Evolutionary conservation across 2,888 invertebrate species (phyloP), one percentile per base, ranked within the genome.

Genomic region (Pyralis farinalis): DNA sequence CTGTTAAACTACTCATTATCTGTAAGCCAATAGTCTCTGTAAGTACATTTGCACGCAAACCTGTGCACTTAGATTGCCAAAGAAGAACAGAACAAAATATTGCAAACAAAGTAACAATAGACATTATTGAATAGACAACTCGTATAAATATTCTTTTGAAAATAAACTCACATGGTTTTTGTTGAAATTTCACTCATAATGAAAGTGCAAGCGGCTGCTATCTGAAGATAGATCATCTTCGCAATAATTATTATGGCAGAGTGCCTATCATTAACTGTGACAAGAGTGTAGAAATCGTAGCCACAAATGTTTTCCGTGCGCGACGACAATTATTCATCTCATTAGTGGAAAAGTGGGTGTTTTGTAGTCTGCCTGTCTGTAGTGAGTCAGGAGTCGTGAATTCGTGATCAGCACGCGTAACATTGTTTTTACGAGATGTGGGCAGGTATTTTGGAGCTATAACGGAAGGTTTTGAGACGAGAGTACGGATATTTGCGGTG

Each of bases 311-410:
- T 63, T 63, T 58, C 61, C 58, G 58, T 51, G 55, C 58, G 63
- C 56, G 55, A 57, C 58, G 57, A 53, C 55, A 53, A 51, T 63
- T 66, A 64, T 65, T 64, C 59, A 58, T 69, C 62, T 69, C 69
- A 71, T 75, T 75, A 68, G 61, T 57, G 68, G 68, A 69, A 72
- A 77, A 72, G 63, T 52, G 49, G 56, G 58, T 58, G 63, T 61
- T 58, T 62, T 16, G 16, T 16, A 16, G 16, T 16, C 16, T 2
- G 63, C 59, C 44, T 37, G 42, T 55, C 45, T 43, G 46, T 16
- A 47, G 47, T 25, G 43, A 52, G 47, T 43, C 47, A 38, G 43
- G 40, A 41, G 54, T 58, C 51, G 64, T 64, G 71, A 46, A 41
- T 53, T 58, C 51, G 64, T 64, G 71, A 46, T 54, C 64, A 69